Percentiles rank a stretch among this genome's conserved stretches.
phyloP scores from a whole-genome alignment of 2,113 vertebrate species.

The Clupea harengus region DNA sequence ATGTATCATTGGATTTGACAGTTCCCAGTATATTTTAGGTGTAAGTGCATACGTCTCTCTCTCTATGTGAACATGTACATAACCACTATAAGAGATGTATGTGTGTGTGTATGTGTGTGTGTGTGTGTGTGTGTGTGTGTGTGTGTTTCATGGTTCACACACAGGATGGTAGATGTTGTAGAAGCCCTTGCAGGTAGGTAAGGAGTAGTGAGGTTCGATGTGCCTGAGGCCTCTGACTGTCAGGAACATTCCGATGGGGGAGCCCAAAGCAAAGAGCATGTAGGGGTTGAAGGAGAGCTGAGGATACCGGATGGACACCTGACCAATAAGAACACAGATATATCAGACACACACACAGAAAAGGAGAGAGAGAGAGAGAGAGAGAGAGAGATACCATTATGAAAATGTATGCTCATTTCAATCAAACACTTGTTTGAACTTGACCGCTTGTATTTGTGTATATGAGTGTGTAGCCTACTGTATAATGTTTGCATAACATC shows the following conservation, averaged over 20 bases:
- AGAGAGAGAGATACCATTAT: no score
- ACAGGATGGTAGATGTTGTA: slow-evolving; percentile 98
- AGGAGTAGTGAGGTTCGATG: slow-evolving; percentile 88
- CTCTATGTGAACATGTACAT: background rate
- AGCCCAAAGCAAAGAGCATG: slow-evolving; percentile 95
- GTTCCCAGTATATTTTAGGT: no score
- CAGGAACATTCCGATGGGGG: slow-evolving; percentile 97
- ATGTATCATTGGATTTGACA: no score
- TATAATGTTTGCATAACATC: no score
- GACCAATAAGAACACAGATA: background rate
- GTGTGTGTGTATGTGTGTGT: background rate
- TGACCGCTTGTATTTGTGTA: no score
- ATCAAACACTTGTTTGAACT: no score
- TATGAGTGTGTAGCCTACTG: no score
- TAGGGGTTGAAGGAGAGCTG: slow-evolving; percentile 87
- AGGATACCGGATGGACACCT: slow-evolving; percentile 91
- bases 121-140: background rate
- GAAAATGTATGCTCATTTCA: no score
- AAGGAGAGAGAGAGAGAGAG: background rate
- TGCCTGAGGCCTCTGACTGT: slow-evolving; percentile 90
- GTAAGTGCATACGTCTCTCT: no score
- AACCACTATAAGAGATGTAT: background rate
- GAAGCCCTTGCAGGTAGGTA: slow-evolving; percentile 96
- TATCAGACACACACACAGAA: background rate
- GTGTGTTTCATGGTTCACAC: slow-evolving; percentile 50